Evolutionary conservation across 2,888 invertebrate species (phyloP), one percentile per base, ranked within the genome.

Genomic region (Lagria hirta): DNA sequence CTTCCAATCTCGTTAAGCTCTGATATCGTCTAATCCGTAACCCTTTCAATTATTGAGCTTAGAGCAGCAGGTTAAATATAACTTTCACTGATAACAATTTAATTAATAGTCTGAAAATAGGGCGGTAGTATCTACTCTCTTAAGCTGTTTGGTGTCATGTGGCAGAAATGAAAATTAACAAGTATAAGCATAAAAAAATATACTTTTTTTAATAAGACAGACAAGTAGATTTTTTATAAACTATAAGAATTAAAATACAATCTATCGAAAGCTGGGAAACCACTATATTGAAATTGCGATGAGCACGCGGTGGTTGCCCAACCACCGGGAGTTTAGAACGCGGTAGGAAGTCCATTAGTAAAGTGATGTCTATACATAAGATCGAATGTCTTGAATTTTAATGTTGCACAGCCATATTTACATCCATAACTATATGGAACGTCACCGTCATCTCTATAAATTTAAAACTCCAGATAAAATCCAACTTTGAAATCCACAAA

Each of bases 311-410:
- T 50, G 48, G 48, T 47, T 44, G 43, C 45, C 43, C 49, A 38
- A 47, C 40, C 43, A 37, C 46, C 47, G 41, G 43, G 47, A 48
- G 48, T 48, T 43, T 34, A 43, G 43, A 43, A 43, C 42, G 40
- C 40, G 34, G 44, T 49, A 54, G 55, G 54, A 55, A 55, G 54
- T 55, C 55, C 55, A 55, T 55, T 55, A 54, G 52, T 52, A 54
- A 55, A 55, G 54, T 55, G 55, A 54, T 52, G 53, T 52, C 52
- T 52, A 50, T 52, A 48, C 52, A 48, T 49, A 46, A 47, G 50
- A 55, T 55, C 55, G 50, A 54, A 52, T 54, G 54, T 55, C 55
- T 52, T 52, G 50, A 54, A 54, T 54, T 55, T 55, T 54, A 55
- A 54, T 52, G 49, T 45, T 49, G 43, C 44, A 48, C 26, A 34